Evolutionary conservation across 1,140 invertebrate species (phyloP), one percentile per base, ranked within the genome.

Genomic region (Drosophila rufa): DNA sequence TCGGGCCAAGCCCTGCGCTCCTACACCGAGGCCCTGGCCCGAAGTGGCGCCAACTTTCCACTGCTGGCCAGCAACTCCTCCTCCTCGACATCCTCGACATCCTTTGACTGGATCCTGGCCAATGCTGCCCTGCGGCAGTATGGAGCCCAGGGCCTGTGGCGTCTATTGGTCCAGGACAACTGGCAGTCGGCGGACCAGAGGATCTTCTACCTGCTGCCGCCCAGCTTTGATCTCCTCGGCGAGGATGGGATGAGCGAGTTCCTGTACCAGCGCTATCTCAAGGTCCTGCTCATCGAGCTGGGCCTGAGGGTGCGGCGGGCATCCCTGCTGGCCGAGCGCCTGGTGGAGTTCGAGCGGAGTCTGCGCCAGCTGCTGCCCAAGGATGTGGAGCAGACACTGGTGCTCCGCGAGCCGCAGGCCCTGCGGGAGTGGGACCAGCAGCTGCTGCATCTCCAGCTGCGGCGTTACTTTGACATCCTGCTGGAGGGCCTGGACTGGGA

Each of bases 181-280:
- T 92, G 91, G 91, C 91, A 92, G 67, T 73, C 71, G 9, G 73
- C 75, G 0, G 91, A 92, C 6, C 87, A 92, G 43, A 58, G 42
- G 0, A 73, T 92, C 27, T 81, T 92, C 55, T 92, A 92, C 33
- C 9, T 92, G 7, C 60, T 89, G n/a, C 36, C 87, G 15, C 91
- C 91, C 0, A 65, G 36, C 0, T 92, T 92, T 9, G 71, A 81
- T 8, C 62, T 71, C 6, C 33, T 89, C 3, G 77, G 78, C 15
- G 6, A 11, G 3, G 51, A 65, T n/a, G 70, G 74, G 0, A 48
- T 80, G 17, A 58, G 53, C 0, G 85, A 75, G 40, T 92, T 86
- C 7, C 47, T 92, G 3, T 84, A 92, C 25, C 36, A 82, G 25
- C 74, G 80, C 2, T 92, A 92, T 8, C 60, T 92, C 14, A 92